Conservation (phyloP, 2,113 vertebrate genomes). For the Cromileptes altivelis region DNA sequence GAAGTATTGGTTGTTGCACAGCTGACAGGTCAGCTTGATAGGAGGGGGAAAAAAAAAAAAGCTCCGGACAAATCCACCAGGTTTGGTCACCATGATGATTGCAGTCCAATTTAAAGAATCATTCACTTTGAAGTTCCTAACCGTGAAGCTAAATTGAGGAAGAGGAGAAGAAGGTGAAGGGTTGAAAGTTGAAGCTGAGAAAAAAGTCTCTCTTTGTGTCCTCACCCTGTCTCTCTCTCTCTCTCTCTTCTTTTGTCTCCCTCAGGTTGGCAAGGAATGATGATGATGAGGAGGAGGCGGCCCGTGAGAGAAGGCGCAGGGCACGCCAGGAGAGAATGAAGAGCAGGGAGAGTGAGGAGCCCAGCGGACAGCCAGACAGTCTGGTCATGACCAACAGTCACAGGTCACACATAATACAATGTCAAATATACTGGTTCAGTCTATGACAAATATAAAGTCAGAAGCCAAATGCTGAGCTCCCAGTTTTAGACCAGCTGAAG, state of each 20-base stretch:
- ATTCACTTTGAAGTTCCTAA: constrained; percentile 64
- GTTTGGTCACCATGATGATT: constrained; percentile 62
- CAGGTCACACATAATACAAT: constrained; percentile 84
- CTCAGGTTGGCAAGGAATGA: constrained; percentile 89
- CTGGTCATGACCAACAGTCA: constrained; percentile 89
- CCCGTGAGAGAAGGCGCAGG: constrained; percentile 93
- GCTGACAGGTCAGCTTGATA: constrained; percentile 74
- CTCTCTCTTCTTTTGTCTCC: constrained; percentile 19
- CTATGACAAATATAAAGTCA: neutral
- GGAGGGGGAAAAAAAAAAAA: constrained; percentile 17
- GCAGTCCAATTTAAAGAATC: constrained; percentile 64
- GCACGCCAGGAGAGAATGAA: constrained; percentile 93
- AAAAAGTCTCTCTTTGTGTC: constrained; percentile 19
- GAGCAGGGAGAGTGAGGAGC: constrained; percentile 86
- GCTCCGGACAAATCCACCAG: constrained; percentile 48
- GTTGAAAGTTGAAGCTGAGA: constrained; percentile 1
- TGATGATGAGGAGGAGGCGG: constrained; percentile 96
- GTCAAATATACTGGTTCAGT: neutral
- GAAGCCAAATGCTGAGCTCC: neutral
- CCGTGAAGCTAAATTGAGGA: constrained; percentile 47
- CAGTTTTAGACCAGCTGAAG: neutral
- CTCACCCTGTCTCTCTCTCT: neutral
- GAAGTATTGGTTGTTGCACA: constrained; percentile 70
- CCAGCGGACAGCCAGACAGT: constrained; percentile 84
- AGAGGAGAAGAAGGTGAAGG: neutral